Evolutionary conservation across 1,140 invertebrate genomes (phyloP).

Genomic region (Philaenus spumarius): DNA sequence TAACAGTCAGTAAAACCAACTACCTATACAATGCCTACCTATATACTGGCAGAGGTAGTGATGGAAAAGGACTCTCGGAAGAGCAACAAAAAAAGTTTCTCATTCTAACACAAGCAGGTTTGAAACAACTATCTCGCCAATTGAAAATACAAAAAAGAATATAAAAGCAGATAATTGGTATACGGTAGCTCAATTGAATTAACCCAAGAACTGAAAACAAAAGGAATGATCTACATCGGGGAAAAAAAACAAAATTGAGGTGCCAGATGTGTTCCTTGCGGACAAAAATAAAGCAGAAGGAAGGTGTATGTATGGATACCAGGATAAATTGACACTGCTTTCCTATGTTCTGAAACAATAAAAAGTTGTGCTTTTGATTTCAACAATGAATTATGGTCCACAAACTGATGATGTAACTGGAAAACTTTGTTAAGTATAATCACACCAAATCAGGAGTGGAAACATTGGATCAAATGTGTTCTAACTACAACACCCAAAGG

Average conservation of each 20-base stretch:
- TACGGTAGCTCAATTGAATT: slow-evolving; percentile 10
- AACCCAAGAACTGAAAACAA: not conserved
- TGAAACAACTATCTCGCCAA: not conserved
- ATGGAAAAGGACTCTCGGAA: slow-evolving; percentile 2
- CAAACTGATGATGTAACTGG: slow-evolving; percentile 22
- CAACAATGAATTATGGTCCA: slow-evolving; percentile 27
- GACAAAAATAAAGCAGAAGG: not conserved
- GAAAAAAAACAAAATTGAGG: slow-evolving; percentile 5
- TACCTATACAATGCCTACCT: slow-evolving; percentile 28
- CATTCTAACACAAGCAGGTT: slow-evolving; percentile 2
- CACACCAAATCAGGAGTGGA: slow-evolving; percentile 39
- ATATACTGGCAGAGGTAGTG: too few species aligned
- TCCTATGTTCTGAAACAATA: slow-evolving; percentile 32
- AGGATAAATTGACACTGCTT: slow-evolving; percentile 28
- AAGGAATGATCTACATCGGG: not conserved
- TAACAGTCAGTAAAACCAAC: slow-evolving; percentile 34
- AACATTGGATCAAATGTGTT: slow-evolving; percentile 39
- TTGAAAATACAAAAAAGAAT: slow-evolving; percentile 2
- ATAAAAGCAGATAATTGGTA: slow-evolving; percentile 7
- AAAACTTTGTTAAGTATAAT: slow-evolving; percentile 39
- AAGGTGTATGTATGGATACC: slow-evolving; percentile 24
- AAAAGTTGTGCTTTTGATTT: slow-evolving; percentile 31
- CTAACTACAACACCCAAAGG: slow-evolving; percentile 43
- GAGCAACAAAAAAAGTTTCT: slow-evolving; percentile 3
- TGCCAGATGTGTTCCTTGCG: not conserved